Base-by-base conservation (phyloP, 2,113 vertebrate species). In the Ochotona curzoniae region DNA sequence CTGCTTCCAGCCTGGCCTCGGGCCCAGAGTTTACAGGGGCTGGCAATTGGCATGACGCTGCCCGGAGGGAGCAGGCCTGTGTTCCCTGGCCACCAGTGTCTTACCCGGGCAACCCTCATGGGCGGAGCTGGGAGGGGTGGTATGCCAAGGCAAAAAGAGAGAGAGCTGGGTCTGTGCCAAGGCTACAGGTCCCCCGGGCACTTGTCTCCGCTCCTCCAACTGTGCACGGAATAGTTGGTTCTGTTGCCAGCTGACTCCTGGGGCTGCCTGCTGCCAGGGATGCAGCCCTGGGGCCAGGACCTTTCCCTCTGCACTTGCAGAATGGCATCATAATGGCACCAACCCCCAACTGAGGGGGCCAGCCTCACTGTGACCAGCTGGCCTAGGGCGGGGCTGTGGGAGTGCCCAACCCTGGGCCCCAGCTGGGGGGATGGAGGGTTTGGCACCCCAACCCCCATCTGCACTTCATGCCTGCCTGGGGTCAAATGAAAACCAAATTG, bases 271-370 rank as follows among this genome's bases (percentile, higher is more conserved):
- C 84, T 84, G 54, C 89, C 25, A 35, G 44, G 47, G 60, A 28
- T 71, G 74, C 79, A 66, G 57, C 57, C 78, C 73, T 61, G 1
- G 66, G 25, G 81, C 89, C 30, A 1, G 75, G 75, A 44, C 74
- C 89, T 76, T 21, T 80, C 47, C 49, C 67, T 60, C 23, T 23
- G 54, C n/a, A 20, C 28, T 80, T 83, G 54, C 21, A 81, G 32
- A 63, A 44, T 76, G 51, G 71, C 90, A 95, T 93, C 90, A 87
- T 23, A 81, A 93, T 91, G 93, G 32, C 25, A 13, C 82, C 32
- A 21, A 60, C 82, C 21, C 10, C 79, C 70, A 78, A 47, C 28
- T 15, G 30, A 28, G 38, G 79, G 25, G 38, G 38, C 38, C 38
- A 44, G 38, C 38, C 38, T 4, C 38, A 44, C 38, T 44, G 38